Percentiles rank a stretch among this genome's conserved stretches.
Evolutionary conservation across 2,888 invertebrate species (phyloP).

Genomic region (Bembecia ichneumoniformis): DNA sequence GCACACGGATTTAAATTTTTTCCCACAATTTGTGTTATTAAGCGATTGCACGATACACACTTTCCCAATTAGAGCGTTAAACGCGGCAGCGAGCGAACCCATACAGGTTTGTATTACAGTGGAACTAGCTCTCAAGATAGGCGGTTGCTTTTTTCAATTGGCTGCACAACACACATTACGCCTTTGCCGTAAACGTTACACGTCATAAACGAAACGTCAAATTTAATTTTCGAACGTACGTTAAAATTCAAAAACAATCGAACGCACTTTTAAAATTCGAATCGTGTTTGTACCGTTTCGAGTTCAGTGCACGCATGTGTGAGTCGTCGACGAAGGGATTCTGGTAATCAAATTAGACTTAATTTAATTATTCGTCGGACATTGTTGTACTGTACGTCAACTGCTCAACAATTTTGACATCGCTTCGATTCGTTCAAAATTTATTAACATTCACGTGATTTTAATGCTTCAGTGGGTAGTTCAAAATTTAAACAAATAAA

Average conservation of each 20-base stretch:
- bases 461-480: no score
- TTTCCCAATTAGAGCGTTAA: slow-evolving; percentile 63
- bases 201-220: no score
- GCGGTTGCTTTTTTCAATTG: slow-evolving; percentile 41
- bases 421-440: no score
- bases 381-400: slow-evolving; percentile 12
- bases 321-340: slow-evolving; percentile 33
- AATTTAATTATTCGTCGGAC: slow-evolving; percentile 50
- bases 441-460: no score
- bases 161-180: slow-evolving; percentile 13
- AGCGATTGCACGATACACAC: slow-evolving; percentile 57
- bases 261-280: neutral
- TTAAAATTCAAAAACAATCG: no score
- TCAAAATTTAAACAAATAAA: no score
- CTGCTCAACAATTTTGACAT: no score
- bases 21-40: neutral
- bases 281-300: neutral
- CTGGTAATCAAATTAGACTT: slow-evolving; percentile 60
- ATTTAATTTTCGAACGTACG: no score
- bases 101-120: slow-evolving; percentile 43
- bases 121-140: slow-evolving; percentile 46
- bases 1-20: neutral
- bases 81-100: slow-evolving; percentile 24
- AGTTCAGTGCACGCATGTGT: slow-evolving; percentile 19
- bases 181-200: slow-evolving; percentile 3